Conservation (phyloP, 2,888 invertebrate genomes). For the Drosophila mayaguana region DNA sequence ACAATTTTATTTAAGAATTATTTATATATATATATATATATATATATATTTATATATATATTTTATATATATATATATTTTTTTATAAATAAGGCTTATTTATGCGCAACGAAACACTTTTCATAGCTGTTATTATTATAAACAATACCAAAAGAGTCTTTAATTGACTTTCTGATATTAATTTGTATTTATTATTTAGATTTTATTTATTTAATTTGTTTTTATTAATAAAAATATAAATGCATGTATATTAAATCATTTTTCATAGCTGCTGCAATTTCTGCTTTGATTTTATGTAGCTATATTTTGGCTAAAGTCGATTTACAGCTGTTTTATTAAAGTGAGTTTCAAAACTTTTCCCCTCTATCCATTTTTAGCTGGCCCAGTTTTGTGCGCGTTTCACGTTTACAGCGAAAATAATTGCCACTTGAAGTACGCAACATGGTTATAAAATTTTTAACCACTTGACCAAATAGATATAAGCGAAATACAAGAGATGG, state of each 20-base stretch:
- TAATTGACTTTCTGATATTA: no score
- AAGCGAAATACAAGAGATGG: no score
- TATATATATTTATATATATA: no score
- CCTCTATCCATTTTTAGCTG: not conserved
- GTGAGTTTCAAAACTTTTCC: not conserved
- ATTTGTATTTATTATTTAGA: no score
- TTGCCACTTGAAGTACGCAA: constrained; percentile 61
- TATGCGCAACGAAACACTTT: no score
- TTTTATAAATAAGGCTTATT: no score
- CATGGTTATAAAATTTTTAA: constrained; percentile 60
- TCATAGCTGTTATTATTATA: not conserved
- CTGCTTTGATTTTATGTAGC: not conserved
- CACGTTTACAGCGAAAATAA: constrained; percentile 41
- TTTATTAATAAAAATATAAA: no score
- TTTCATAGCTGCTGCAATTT: not conserved
- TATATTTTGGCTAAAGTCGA: not conserved
- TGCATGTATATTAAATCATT: not conserved
- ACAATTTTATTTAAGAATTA: no score
- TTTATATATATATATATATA: no score
- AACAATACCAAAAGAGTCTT: no score
- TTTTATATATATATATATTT: no score
- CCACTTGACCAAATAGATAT: constrained; percentile 25
- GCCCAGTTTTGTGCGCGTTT: constrained; percentile 4
- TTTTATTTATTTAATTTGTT: no score
- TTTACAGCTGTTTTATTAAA: not conserved